Evolutionary conservation across 2,113 vertebrate genomes (phyloP), one percentile per base, ranked within the genome.

Genomic region (Channa maculata): DNA sequence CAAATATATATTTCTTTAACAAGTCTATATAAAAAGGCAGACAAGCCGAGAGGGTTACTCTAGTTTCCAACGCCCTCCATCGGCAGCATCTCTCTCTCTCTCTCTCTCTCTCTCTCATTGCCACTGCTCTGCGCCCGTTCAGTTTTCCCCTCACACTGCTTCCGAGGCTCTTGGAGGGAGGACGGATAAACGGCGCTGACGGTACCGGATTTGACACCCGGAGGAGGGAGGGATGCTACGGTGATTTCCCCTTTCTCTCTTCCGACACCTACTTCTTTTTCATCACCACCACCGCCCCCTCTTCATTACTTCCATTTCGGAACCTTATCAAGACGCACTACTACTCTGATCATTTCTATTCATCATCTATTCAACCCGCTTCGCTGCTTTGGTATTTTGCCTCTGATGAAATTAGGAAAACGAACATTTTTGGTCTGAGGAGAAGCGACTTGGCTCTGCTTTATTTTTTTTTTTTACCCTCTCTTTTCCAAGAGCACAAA

Each of bases 61-160:
- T 75, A 68, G 88, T 91, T 90, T 89, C 87, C 80, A 84, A 86
- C 88, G 87, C 87, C 87, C 87, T 92, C 89, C 89, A 88, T 87
- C 84, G 62, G 82, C 69, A 77, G 85, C 78, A 50, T 74, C 68
- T 45, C 75, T 55, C 68, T 61, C 82, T 43, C n/a, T 4, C 59
- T 54, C 66, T 13, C 57, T 11, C 43, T 4, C 39, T 9, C 60
- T 10, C 45, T 8, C 52, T 1, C 58, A 5, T 6, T 6, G 41
- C n/a, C n/a, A 69, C 61, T 41, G 70, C 61, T 57, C 66, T 44
- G 67, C 71, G 53, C 84, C 11, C 44, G 50, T 39, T 52, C 89
- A 59, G 10, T 71, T 68, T 46, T 24, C 24, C 66, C 57, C 83
- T 90, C 91, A 90, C 79, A 88, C 66, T 71, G 86, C 82, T 80